Conservation (phyloP, 2,888 invertebrate genomes). For the Lasioglossum villosulum region DNA sequence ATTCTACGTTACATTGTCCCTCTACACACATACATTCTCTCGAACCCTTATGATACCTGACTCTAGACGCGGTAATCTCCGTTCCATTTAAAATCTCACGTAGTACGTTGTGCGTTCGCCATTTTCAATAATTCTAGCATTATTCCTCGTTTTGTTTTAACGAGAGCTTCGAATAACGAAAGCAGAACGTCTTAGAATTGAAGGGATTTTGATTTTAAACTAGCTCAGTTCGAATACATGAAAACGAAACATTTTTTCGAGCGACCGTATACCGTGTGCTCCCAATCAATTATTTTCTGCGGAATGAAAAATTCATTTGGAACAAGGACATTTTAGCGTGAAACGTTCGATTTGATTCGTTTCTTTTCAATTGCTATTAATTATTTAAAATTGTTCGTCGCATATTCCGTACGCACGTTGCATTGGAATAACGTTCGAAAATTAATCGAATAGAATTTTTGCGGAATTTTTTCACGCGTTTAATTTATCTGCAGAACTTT, state of each 20-base stretch:
- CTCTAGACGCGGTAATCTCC: background rate
- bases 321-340: background rate
- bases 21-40: background rate
- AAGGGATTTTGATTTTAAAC: no score
- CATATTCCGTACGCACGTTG: background rate
- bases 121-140: no score
- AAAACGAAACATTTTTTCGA: background rate
- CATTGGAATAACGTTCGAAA: background rate
- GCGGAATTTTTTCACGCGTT: background rate
- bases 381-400: background rate
- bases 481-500: constrained; percentile 8
- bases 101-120: background rate
- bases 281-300: background rate
- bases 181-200: no score
- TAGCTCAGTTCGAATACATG: no score
- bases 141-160: no score
- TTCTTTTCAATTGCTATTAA: background rate
- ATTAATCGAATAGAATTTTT: background rate
- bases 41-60: background rate
- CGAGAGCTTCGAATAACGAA: no score
- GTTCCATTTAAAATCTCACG: background rate
- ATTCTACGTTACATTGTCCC: background rate
- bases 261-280: background rate
- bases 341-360: background rate
- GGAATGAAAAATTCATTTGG: background rate